phyloP scores from a whole-genome alignment of 2,888 invertebrate species.

The Nomada hirtipes region DNA sequence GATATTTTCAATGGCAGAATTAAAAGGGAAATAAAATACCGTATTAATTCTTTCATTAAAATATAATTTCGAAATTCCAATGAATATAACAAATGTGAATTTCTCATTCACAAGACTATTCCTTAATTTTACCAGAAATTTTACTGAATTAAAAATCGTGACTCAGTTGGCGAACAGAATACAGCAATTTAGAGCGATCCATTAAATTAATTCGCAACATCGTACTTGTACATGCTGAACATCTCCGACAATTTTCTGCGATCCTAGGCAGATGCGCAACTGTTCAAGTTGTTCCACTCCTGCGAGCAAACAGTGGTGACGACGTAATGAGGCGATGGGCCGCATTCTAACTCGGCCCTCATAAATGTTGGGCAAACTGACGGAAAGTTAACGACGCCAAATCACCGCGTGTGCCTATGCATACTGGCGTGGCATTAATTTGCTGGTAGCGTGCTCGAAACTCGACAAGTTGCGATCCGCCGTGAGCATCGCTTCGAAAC shows the following conservation, averaged over 20 bases:
- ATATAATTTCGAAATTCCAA: no score
- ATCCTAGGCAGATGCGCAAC: not conserved
- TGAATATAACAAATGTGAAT: no score
- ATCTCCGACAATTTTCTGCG: not conserved
- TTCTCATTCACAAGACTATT: no score
- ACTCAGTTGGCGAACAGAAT: no score
- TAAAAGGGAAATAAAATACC: no score
- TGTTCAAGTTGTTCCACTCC: constrained; percentile 41
- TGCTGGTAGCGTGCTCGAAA: constrained; percentile 36
- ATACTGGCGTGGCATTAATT: constrained; percentile 43
- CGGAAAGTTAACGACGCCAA: constrained; percentile 68
- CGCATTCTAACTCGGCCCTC: constrained; percentile 51
- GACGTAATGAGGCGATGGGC: constrained; percentile 49
- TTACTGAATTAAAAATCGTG: no score
- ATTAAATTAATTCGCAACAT: no score
- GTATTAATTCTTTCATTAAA: no score
- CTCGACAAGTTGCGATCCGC: constrained; percentile 28
- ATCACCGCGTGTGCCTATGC: constrained; percentile 55
- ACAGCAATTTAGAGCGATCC: no score
- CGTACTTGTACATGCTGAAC: not conserved
- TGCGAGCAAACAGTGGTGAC: constrained; percentile 55
- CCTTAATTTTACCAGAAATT: no score
- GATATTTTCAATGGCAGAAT: no score
- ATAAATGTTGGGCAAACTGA: constrained; percentile 68
- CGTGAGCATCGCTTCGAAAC: constrained; percentile 26